Evolutionary conservation across 2,888 invertebrate genomes (phyloP).

Genomic region (Coecobrya sp.): DNA sequence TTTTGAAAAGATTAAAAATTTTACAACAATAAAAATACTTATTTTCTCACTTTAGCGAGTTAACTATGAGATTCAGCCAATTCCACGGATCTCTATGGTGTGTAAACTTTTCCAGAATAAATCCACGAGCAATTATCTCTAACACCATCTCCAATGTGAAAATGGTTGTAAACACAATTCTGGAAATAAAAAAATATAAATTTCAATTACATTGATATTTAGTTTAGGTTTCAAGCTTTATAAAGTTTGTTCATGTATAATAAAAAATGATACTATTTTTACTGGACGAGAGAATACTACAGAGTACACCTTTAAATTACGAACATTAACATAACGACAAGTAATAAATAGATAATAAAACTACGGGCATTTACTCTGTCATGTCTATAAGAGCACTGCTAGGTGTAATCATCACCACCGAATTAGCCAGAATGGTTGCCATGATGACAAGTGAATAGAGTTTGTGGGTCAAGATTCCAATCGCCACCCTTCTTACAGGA

Average conservation of each 20-base stretch:
- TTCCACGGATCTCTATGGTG: too few species aligned
- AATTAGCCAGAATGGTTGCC: slow-evolving; percentile 99
- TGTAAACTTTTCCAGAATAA: too few species aligned
- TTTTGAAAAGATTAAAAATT: too few species aligned
- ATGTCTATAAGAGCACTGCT: slow-evolving; percentile 96
- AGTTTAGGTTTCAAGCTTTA: too few species aligned
- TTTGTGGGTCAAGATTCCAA: slow-evolving; percentile 99
- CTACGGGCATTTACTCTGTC: slow-evolving; percentile 95
- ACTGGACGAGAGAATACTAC: background rate
- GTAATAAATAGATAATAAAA: background rate
- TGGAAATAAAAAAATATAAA: background rate
- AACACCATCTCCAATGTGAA: slow-evolving; percentile 28
- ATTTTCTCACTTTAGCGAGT: too few species aligned
- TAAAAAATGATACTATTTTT: too few species aligned
- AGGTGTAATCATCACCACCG: slow-evolving; percentile 99
- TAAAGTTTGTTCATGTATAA: too few species aligned
- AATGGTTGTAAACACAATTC: background rate
- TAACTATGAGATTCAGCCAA: too few species aligned
- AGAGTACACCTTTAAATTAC: background rate
- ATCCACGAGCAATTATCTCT: slow-evolving; percentile 35
- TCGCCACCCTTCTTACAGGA: slow-evolving; percentile 96
- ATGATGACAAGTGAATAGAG: slow-evolving; percentile 99
- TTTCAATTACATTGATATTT: too few species aligned
- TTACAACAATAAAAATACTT: too few species aligned
- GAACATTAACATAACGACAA: background rate